Evolutionary conservation across 2,797 vertebrate genomes (phyloP).

Genomic region (Enoplosus armatus): DNA sequence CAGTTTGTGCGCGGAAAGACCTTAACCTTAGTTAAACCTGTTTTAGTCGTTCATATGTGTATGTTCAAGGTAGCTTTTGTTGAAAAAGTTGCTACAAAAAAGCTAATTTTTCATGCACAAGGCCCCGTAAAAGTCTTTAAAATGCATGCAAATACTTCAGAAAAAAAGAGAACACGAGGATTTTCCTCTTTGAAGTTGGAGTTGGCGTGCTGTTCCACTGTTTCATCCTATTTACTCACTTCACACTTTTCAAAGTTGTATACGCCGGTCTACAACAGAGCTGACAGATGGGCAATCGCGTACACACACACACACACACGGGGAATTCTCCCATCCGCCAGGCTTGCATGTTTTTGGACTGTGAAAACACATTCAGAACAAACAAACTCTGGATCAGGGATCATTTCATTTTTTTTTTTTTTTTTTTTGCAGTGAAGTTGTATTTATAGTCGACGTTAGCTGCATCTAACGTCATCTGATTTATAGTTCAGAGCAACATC

Average conservation of each 20-base stretch:
- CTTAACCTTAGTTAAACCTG: not conserved
- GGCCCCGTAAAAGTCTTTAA: too few species aligned
- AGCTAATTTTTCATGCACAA: conserved; percentile 19
- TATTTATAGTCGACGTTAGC: not conserved
- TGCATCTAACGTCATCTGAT: too few species aligned
- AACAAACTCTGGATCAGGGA: not conserved
- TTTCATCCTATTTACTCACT: conserved; percentile 33
- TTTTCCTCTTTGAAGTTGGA: conserved; percentile 31
- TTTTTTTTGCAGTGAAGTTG: not conserved
- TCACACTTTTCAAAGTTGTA: conserved; percentile 14
- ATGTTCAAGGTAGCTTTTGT: conserved; percentile 27
- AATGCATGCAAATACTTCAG: conserved; percentile 1
- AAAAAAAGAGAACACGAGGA: conserved; percentile 14
- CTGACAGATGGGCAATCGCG: not conserved
- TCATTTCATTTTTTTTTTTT: not conserved
- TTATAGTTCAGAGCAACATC: not conserved
- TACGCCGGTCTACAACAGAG: conserved; percentile 10
- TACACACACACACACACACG: not conserved
- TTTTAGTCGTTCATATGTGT: conserved; percentile 11
- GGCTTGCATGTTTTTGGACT: not conserved
- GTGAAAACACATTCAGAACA: conserved; percentile 3
- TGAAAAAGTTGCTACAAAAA: conserved; percentile 8
- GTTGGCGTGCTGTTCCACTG: not conserved
- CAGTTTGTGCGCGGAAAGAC: conserved; percentile 9
- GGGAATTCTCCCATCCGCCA: not conserved